Conservation (phyloP, 2,113 vertebrate genomes). For the Pituophis catenifer region DNA sequence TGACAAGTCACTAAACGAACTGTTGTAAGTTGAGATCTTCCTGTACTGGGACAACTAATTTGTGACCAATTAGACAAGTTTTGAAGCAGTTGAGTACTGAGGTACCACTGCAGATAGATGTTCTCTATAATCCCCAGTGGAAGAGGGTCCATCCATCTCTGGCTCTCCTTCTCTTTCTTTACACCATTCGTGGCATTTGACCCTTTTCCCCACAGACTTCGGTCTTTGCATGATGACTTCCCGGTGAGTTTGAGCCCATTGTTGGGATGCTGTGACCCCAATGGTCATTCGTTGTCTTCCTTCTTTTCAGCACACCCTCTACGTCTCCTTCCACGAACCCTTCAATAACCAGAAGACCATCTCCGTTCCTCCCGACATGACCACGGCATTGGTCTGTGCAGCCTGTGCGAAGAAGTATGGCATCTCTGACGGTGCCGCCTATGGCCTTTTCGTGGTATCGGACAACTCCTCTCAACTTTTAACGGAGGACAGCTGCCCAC, state of each 20-base stretch:
- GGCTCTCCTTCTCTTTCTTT: not conserved
- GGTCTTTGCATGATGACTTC: not conserved
- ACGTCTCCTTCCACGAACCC: conserved; percentile 21
- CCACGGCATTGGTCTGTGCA: not conserved
- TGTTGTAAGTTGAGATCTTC: no score
- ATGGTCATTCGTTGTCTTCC: not conserved
- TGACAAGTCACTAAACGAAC: no score
- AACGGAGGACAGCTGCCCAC: not conserved
- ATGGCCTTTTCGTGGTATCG: conserved; percentile 9
- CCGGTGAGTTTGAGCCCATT: not conserved
- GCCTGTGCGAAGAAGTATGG: conserved; percentile 2
- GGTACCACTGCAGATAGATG: not conserved
- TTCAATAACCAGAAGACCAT: conserved; percentile 7
- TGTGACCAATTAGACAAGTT: not conserved
- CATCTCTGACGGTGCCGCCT: not conserved
- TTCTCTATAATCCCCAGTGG: not conserved
- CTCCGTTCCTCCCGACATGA: not conserved
- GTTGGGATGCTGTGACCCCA: not conserved
- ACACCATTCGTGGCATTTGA: not conserved
- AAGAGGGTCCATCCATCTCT: not conserved
- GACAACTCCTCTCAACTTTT: not conserved
- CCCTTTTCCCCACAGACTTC: not conserved
- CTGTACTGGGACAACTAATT: not conserved
- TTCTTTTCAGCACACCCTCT: conserved; percentile 21
- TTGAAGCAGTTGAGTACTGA: not conserved